Evolutionary conservation across 2,888 invertebrate genomes (phyloP).

Genomic region (Eupelmus urozonus): DNA sequence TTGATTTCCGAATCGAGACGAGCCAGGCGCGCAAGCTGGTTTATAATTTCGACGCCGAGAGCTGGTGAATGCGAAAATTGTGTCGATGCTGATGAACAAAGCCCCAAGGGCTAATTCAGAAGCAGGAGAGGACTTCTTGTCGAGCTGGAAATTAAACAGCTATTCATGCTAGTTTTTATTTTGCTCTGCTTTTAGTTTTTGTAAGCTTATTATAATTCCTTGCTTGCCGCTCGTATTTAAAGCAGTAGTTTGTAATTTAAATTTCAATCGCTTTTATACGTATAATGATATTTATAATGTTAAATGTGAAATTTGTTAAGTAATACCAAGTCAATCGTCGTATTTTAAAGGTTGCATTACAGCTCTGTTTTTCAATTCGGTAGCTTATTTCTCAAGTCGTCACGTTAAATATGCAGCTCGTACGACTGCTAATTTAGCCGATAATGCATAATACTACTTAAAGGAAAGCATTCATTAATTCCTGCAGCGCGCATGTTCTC

Average conservation of each 20-base stretch:
- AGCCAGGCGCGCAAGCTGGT: neutral
- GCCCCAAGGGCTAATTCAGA: too few relatives aligned
- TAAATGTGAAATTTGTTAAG: too few relatives aligned
- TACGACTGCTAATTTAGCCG: slow-evolving; percentile 33
- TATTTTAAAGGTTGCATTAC: too few relatives aligned
- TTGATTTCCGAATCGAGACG: slow-evolving; percentile 29
- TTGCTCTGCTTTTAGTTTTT: too few relatives aligned
- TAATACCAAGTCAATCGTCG: too few relatives aligned
- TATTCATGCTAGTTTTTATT: too few relatives aligned
- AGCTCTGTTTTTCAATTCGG: neutral
- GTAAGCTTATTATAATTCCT: too few relatives aligned
- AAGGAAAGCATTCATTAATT: slow-evolving; percentile 54
- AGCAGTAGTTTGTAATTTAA: neutral
- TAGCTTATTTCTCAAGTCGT: neutral
- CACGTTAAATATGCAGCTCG: slow-evolving; percentile 2
- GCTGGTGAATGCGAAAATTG: slow-evolving; percentile 4
- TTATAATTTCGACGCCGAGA: slow-evolving; percentile 45
- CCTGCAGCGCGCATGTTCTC: slow-evolving; percentile 42
- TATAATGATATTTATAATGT: too few relatives aligned
- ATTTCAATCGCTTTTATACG: neutral
- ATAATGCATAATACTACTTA: slow-evolving; percentile 48
- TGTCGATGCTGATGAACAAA: neutral
- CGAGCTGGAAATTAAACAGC: too few relatives aligned
- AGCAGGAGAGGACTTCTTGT: neutral
- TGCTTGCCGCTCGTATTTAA: too few relatives aligned